These are phyloP conservation scores for Cheilosia impressa DNA, from an alignment of 2,888 invertebrate species.

Conservation along the genomic window DNA sequence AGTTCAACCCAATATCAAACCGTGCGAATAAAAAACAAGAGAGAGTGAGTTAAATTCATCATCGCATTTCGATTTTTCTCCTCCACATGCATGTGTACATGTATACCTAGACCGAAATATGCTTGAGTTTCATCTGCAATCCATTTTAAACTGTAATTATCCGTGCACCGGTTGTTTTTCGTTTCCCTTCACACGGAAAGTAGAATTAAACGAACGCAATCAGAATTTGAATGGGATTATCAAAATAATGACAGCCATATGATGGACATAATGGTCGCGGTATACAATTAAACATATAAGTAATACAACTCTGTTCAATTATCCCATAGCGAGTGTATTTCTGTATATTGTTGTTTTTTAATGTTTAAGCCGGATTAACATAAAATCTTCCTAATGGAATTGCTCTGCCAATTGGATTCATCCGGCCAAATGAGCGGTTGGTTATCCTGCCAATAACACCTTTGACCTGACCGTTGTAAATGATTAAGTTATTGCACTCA, in stretches of 20 bases:
- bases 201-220: conserved; percentile 27
- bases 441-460: conserved; percentile 27
- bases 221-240: conserved; percentile 44
- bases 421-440: conserved; percentile 46
- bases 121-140: background rate
- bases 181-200: background rate
- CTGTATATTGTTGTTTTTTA: conserved; percentile 24
- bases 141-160: conserved; percentile 4
- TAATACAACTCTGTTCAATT: conserved; percentile 49
- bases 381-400: conserved; percentile 43
- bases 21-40: no score
- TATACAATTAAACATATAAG: conserved; percentile 30
- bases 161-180: background rate
- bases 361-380: conserved; percentile 52
- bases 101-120: no score
- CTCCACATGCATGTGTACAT: no score
- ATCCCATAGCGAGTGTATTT: background rate
- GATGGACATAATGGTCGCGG: conserved; percentile 27
- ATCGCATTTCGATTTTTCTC: no score
- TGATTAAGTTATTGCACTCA: conserved; percentile 13
- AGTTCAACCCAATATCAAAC: no score
- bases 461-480: conserved; percentile 1
- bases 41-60: no score
- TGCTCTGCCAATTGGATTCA: conserved; percentile 49
- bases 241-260: conserved; percentile 21